Percentiles rank a stretch among this genome's conserved stretches.
phyloP scores from a whole-genome alignment of 2,113 vertebrate species.

The Lophius piscatorius region DNA sequence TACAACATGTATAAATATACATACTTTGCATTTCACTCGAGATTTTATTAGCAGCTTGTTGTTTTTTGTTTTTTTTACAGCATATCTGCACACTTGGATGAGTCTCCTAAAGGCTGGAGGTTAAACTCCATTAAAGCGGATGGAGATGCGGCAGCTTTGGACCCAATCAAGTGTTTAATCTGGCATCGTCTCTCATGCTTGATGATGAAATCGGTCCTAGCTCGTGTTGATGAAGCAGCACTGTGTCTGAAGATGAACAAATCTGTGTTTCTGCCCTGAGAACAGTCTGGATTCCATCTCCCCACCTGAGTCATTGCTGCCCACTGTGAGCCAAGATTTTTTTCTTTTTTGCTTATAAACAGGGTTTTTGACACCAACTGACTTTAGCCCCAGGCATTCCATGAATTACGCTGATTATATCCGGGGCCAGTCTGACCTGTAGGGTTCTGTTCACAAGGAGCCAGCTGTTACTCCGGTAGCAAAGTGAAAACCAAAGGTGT shows the following conservation, averaged over 20 bases:
- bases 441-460: background rate
- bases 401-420: slow-evolving; percentile 13
- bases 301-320: slow-evolving; percentile 8
- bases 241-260: slow-evolving; percentile 7
- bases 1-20: too few species aligned
- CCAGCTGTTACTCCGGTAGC: background rate
- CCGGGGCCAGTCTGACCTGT: too few species aligned
- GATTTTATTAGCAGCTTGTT: too few species aligned
- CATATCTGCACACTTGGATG: too few species aligned
- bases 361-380: slow-evolving; percentile 18
- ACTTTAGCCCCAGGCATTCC: slow-evolving; percentile 17
- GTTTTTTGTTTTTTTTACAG: too few species aligned
- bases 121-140: too few species aligned
- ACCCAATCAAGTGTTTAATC: slow-evolving; percentile 30
- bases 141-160: too few species aligned
- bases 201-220: slow-evolving; percentile 6
- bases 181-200: slow-evolving; percentile 16
- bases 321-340: slow-evolving; percentile 4
- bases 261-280: slow-evolving; percentile 2
- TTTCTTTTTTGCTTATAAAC: background rate
- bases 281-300: too few species aligned
- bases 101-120: too few species aligned
- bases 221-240: background rate
- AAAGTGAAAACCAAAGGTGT: background rate
- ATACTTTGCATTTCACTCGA: too few species aligned